A percentile compares a stretch with the other conserved stretches of the same genome.
These are phyloP conservation scores for Romanogobio albipinnatus DNA, from an alignment of 2,113 vertebrate species.

Conservation along the genomic window DNA sequence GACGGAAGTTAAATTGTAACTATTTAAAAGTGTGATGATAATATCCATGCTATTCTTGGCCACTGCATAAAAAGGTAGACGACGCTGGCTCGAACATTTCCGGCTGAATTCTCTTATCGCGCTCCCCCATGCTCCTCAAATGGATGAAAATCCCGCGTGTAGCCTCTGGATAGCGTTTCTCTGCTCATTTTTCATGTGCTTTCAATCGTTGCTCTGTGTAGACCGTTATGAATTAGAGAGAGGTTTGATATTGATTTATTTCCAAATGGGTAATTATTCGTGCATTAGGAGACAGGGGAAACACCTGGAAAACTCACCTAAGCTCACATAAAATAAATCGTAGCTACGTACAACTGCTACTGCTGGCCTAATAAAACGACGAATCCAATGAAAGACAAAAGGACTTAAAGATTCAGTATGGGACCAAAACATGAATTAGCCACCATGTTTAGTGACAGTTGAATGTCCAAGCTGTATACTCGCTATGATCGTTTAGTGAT, in stretches of 20 bases:
- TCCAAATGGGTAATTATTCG: constrained; percentile 66
- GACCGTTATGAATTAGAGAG: constrained; percentile 70
- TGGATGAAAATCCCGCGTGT: constrained; percentile 42
- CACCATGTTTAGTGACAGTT: not conserved
- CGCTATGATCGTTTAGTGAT: not conserved
- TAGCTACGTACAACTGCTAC: constrained; percentile 18
- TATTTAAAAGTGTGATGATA: constrained; percentile 51
- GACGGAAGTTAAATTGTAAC: constrained; percentile 61
- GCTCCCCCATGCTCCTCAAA: constrained; percentile 48
- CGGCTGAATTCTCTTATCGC: constrained; percentile 61
- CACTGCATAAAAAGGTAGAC: constrained; percentile 46
- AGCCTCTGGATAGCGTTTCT: constrained; percentile 62
- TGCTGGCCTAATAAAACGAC: constrained; percentile 34
- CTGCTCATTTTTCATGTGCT: constrained; percentile 64
- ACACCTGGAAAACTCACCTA: constrained; percentile 40
- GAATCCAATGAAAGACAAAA: constrained; percentile 11
- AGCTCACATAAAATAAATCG: constrained; percentile 38
- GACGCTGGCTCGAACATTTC: constrained; percentile 55
- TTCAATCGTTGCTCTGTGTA: constrained; percentile 59
- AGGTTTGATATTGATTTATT: constrained; percentile 71
- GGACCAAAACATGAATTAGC: not conserved
- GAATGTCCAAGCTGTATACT: not conserved
- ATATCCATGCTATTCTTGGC: constrained; percentile 60
- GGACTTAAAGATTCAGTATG: not conserved
- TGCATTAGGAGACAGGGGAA: constrained; percentile 58